Conservation (phyloP, 1,140 invertebrate species). For the Aphidius ervi region DNA sequence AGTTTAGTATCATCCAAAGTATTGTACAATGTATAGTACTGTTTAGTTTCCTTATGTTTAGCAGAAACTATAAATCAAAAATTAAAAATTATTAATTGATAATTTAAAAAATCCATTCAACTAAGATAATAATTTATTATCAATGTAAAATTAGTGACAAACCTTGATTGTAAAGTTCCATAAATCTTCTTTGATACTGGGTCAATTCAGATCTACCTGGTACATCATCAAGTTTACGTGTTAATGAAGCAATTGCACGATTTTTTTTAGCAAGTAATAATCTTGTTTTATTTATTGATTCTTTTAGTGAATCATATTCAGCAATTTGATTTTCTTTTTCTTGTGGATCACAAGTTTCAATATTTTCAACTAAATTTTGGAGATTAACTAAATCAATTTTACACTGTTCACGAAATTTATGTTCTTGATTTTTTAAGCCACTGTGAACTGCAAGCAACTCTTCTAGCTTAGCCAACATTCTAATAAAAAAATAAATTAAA, state of each 20-base stretch:
- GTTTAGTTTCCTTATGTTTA: slow-evolving; percentile 94
- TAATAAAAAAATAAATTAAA: slow-evolving; percentile 37
- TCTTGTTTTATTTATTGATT: slow-evolving; percentile 56
- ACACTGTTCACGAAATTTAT: slow-evolving; percentile 72
- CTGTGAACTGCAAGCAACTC: slow-evolving; percentile 68
- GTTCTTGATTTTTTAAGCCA: slow-evolving; percentile 68
- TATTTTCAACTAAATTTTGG: slow-evolving; percentile 58
- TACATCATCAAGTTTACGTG: slow-evolving; percentile 81
- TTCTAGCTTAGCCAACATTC: slow-evolving; percentile 61
- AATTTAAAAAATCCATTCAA: not conserved
- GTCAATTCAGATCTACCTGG: slow-evolving; percentile 87
- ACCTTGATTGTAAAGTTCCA: slow-evolving; percentile 96
- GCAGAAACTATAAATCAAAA: slow-evolving; percentile 71
- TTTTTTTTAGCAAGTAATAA: slow-evolving; percentile 76
- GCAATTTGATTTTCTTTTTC: slow-evolving; percentile 35
- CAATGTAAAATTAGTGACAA: not conserved
- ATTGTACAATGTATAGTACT: slow-evolving; percentile 95
- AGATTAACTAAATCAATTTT: slow-evolving; percentile 61
- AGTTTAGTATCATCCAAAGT: slow-evolving; percentile 89
- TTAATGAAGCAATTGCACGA: slow-evolving; percentile 72
- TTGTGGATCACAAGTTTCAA: slow-evolving; percentile 32
- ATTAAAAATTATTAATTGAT: slow-evolving; percentile 8
- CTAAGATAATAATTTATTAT: not conserved
- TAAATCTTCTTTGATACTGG: slow-evolving; percentile 92
- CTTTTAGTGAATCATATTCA: slow-evolving; percentile 60